Evolutionary conservation across 92 coral and sea anemone genomes (phyloP), one percentile per base, ranked within the genome.

Genomic region (Virgularia gustaviana): DNA sequence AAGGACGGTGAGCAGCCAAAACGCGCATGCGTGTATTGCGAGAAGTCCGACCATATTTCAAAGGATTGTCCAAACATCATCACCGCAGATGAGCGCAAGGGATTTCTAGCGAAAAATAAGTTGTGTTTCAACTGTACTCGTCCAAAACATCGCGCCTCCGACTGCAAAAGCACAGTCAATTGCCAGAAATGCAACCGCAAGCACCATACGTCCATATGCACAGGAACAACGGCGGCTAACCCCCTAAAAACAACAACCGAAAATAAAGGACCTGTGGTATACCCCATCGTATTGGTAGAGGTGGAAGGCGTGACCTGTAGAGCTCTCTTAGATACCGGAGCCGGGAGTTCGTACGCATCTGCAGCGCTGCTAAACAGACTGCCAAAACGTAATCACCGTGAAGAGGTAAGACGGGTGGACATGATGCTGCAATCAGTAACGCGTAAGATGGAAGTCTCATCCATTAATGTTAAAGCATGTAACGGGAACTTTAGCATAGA

Each of bases 321-420:
- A n/a, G 88, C 88, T 3, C 57, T 79, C 5, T 47, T 83, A 23
- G 78, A n/a, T n/a, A n/a, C n/a, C n/a, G n/a, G n/a, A n/a, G n/a
- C n/a, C n/a, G n/a, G n/a, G n/a, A n/a, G n/a, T 57, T 76, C 86
- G 24, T 76, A 81, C 29, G 82, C 77, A 2, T 81, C 86, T 9
- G 67, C 81, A 1, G 65, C 77, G 8, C 45, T 81, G 30, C 29
- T 81, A 3, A 65, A 68, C 35, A 19, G 24, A 7, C 58, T 81
- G 7, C 71, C 53, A 8, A 44, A 39, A 32, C 72, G 45, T 2
- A 29, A 51, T 6, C 35, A 24, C 24, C 20, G n/a, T 0, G 44
- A 44, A 33, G 79, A 79, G 34, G 36, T 71, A 19, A 28, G 72
- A 42, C 78, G 38, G 24, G 62, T 79, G 19, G 83, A 79, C 60